Evolutionary conservation across 2,888 invertebrate species (phyloP).

Genomic region (Mesorhabditis spiculigera): DNA sequence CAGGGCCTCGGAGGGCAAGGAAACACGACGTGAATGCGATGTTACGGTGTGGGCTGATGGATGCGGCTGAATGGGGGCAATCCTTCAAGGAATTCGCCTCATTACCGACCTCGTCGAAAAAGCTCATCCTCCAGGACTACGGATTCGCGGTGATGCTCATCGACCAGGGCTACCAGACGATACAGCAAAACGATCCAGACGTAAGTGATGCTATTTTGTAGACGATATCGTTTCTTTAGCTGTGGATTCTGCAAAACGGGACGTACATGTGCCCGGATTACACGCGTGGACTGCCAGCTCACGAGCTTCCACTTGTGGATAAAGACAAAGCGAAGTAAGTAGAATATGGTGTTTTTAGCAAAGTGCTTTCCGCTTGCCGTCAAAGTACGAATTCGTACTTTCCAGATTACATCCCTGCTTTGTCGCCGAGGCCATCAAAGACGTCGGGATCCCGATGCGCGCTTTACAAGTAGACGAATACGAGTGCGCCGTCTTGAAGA

Average conservation of each 20-base stretch:
- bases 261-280: conserved; percentile 36
- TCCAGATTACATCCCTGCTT: conserved; percentile 32
- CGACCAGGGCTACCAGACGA: conserved; percentile 36
- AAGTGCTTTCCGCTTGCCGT: too few species aligned
- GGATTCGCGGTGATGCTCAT: conserved; percentile 39
- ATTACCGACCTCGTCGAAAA: conserved; percentile 13
- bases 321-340: conserved; percentile 31
- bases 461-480: conserved; percentile 21
- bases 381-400: background rate
- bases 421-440: conserved; percentile 23
- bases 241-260: conserved; percentile 35
- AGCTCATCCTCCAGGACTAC: conserved; percentile 32
- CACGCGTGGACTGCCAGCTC: conserved; percentile 27
- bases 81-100: conserved; percentile 26
- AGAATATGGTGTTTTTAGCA: background rate
- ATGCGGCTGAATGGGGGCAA: conserved; percentile 35
- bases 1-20: conserved; percentile 27
- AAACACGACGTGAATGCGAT: conserved; percentile 37
- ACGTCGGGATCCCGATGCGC: conserved; percentile 30
- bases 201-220: background rate
- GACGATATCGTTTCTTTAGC: background rate
- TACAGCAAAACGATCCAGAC: conserved; percentile 14
- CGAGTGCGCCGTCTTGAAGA: conserved; percentile 32
- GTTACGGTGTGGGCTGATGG: conserved; percentile 29
- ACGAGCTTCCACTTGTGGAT: conserved; percentile 19